Evolutionary conservation across 1,140 invertebrate genomes (phyloP).

Genomic region (Druon quercuslanigerum): DNA sequence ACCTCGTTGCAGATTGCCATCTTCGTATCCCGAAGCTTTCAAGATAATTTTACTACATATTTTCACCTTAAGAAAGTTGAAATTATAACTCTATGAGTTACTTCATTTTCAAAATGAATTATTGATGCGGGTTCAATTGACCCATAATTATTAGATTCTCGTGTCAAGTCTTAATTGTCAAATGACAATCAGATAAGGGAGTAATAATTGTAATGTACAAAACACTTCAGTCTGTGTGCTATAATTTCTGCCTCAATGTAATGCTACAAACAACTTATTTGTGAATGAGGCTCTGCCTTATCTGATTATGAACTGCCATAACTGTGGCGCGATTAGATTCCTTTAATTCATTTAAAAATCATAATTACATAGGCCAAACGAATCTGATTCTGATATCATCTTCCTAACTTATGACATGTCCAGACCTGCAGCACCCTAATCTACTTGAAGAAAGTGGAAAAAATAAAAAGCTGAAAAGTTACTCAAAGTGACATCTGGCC

Average conservation of each 20-base stretch:
- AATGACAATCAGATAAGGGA: slow-evolving; percentile 17
- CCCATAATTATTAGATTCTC: slow-evolving; percentile 15
- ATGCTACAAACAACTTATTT: not conserved
- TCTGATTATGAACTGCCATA: too few species aligned
- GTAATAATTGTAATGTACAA: slow-evolving; percentile 1
- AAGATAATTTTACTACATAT: slow-evolving; percentile 2
- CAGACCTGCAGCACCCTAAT: too few species aligned
- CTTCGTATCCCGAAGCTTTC: not conserved
- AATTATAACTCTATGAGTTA: slow-evolving; percentile 20
- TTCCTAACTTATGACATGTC: too few species aligned
- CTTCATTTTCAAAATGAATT: not conserved
- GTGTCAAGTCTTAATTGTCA: slow-evolving; percentile 24
- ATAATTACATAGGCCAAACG: too few species aligned
- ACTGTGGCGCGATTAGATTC: too few species aligned
- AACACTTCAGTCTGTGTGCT: not conserved
- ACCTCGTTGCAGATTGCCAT: slow-evolving; percentile 11
- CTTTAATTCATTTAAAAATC: too few species aligned
- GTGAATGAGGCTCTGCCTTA: too few species aligned
- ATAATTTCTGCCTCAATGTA: not conserved
- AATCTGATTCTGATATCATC: too few species aligned
- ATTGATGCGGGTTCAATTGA: slow-evolving; percentile 16
- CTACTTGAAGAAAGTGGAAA: too few species aligned
- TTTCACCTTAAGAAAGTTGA: slow-evolving; percentile 7
- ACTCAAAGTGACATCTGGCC: too few species aligned
- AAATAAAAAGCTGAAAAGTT: too few species aligned